phyloP scores from a whole-genome alignment of 2,888 invertebrate genomes.

The Kuschelorhynchus macadamiae region DNA sequence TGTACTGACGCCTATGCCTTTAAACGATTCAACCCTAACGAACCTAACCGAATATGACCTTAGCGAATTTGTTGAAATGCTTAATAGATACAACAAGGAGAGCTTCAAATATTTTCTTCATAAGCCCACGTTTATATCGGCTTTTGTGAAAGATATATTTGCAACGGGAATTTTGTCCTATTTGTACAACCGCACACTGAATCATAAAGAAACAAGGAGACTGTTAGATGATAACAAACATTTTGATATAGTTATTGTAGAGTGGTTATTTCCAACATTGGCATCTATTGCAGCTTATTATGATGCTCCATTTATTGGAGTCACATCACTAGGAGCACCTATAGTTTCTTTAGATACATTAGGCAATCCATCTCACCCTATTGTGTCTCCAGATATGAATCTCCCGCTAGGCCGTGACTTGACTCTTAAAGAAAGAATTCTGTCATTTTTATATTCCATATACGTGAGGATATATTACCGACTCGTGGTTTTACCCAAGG shows the following conservation, averaged over 20 bases:
- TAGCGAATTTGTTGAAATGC: constrained; percentile 36
- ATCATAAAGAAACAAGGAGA: constrained; percentile 44
- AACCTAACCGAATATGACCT: constrained; percentile 52
- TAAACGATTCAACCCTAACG: constrained; percentile 42
- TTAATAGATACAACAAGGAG: constrained; percentile 2
- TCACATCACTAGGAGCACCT: constrained; percentile 55
- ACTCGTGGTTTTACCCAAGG: constrained; percentile 44
- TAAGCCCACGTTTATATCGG: constrained; percentile 48
- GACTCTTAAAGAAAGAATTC: constrained; percentile 45
- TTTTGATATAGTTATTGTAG: constrained; percentile 61
- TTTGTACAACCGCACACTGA: constrained; percentile 40
- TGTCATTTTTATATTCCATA: constrained; percentile 39
- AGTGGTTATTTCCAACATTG: constrained; percentile 57
- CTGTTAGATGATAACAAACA: constrained; percentile 53
- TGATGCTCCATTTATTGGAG: constrained; percentile 60
- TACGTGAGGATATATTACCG: constrained; percentile 43
- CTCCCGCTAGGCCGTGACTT: constrained; percentile 49
- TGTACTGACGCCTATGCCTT: constrained; percentile 50
- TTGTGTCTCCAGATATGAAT: constrained; percentile 53
- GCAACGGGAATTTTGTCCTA: constrained; percentile 41
- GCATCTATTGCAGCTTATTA: constrained; percentile 59
- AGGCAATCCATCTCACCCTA: constrained; percentile 53
- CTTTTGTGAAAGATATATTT: constrained; percentile 50
- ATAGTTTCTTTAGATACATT: constrained; percentile 47
- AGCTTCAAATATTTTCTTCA: constrained; percentile 25